Conservation (phyloP, 2,113 vertebrate genomes). For the Sturnira hondurensis region DNA sequence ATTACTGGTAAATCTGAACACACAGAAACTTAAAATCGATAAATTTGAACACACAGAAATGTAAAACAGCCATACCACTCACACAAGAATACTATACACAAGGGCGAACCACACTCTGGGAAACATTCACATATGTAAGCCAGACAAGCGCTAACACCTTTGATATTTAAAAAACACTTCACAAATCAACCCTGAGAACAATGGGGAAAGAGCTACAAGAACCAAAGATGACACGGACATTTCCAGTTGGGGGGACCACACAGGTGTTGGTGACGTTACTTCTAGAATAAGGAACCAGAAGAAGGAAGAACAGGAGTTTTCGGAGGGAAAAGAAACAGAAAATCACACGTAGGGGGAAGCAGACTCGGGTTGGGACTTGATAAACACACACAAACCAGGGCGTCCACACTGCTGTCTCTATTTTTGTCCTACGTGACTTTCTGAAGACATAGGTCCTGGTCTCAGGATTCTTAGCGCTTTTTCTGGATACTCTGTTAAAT, state of each 20-base stretch:
- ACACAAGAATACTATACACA: background rate
- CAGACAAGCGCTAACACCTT: background rate
- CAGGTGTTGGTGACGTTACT: background rate
- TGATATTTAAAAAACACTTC: background rate
- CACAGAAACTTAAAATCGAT: background rate
- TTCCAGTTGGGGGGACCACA: background rate
- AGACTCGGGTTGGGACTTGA: background rate
- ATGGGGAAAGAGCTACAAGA: background rate
- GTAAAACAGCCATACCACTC: background rate
- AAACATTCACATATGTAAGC: background rate
- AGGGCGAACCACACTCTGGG: background rate
- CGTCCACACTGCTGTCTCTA: background rate
- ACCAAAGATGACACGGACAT: background rate
- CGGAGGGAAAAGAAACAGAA: background rate
- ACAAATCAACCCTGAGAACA: background rate
- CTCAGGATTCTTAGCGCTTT: background rate
- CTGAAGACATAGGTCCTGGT: background rate
- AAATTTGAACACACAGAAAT: background rate
- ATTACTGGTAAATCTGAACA: background rate
- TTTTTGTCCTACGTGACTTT: background rate
- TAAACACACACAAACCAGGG: background rate
- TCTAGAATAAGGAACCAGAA: background rate
- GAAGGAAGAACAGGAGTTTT: background rate
- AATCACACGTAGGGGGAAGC: background rate
- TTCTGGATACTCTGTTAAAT: background rate